Evolutionary conservation across 2,113 vertebrate species (phyloP), one percentile per base, ranked within the genome.

Genomic region (Lophius piscatorius): DNA sequence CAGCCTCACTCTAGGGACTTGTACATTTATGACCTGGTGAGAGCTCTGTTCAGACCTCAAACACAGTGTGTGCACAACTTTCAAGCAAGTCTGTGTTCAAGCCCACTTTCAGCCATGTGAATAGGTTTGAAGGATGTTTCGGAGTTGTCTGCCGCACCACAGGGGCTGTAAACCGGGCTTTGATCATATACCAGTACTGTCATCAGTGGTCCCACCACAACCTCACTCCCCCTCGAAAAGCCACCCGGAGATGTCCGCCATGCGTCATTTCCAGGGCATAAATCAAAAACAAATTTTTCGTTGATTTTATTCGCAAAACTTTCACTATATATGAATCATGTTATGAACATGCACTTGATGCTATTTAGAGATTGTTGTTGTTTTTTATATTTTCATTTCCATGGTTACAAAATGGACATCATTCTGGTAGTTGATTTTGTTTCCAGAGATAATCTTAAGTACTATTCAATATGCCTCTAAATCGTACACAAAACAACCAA

Each of bases 21-120:
- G 50, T 63, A 64, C 47, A 54, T 74, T 71, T 73, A 74, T 74
- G 59, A 79, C 48, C 69, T 28, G 59, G 64, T 23, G 44, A 69
- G 48, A 55, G 50, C 24, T 13, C 18, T 31, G 56, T 34, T 55
- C 12, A 35, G 16, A 44, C 46, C 70, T 80, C 29, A 34, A 77
- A 58, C 28, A 26, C 29, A n/a, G 36, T 17, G 13, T 60, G 61
- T 14, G 39, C 40, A 52, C 7, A 2, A 34, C 9, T 34, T 4
- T 31, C 45, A 36, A 62, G 23, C 7, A 49, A 28, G 26, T 50
- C 21, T 39, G 40, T 8, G 33, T 42, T 26, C 40, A 9, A 54
- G 16, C 2, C 46, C 18, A 22, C 4, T 23, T 58, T 24, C 11
- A 28, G 28, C 1, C 12, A 13, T 10, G 9, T 2, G 16, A 4